Evolutionary conservation across 2,113 vertebrate species (phyloP).

Genomic region (Ptilonorhynchus violaceus): DNA sequence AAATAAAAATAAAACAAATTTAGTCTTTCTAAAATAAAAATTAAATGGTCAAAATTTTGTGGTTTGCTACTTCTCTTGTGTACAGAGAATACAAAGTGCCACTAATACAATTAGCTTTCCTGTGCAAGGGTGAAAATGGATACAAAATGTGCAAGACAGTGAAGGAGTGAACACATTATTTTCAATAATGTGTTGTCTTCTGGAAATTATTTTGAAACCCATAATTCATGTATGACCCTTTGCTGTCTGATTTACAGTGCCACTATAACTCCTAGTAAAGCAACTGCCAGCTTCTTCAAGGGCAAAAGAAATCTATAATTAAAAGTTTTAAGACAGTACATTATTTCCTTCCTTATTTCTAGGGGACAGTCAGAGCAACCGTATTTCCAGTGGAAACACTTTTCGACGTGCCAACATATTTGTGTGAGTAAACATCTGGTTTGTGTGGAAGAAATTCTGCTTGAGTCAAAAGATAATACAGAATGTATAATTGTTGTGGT

Average conservation of each 20-base stretch:
- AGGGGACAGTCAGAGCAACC: background rate
- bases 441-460: background rate
- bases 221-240: background rate
- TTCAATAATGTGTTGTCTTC: background rate
- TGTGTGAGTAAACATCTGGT: background rate
- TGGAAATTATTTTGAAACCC: conserved; percentile 1
- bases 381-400: background rate
- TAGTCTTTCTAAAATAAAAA: background rate
- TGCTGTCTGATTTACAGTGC: background rate
- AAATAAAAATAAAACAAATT: background rate
- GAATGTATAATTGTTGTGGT: background rate
- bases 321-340: background rate
- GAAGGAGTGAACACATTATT: background rate
- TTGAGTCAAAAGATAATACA: background rate
- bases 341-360: background rate
- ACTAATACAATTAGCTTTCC: background rate
- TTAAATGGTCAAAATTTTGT: background rate
- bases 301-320: background rate
- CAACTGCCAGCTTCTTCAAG: background rate
- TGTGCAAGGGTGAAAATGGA: background rate
- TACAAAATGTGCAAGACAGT: background rate
- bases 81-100: background rate
- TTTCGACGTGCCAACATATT: background rate
- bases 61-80: background rate
- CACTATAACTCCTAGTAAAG: background rate